A percentile compares a stretch with the other conserved stretches of the same genome.
Evolutionary conservation across 2,888 invertebrate genomes (phyloP).

Genomic region (Morpho achilles): DNA sequence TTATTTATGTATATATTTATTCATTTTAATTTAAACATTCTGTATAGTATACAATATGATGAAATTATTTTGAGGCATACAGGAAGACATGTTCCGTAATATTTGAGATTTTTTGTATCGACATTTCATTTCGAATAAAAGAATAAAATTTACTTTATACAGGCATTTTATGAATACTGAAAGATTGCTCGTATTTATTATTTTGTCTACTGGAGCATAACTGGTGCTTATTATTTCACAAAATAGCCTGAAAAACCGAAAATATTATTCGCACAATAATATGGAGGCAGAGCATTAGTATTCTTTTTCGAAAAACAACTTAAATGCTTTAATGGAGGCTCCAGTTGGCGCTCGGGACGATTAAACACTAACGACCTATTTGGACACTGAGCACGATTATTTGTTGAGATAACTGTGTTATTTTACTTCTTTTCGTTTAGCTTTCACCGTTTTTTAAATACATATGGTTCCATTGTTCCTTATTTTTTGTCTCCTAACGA

Average conservation of each 20-base stretch:
- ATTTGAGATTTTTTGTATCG: too few species aligned
- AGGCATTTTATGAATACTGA: too few species aligned
- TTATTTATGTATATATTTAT: too few species aligned
- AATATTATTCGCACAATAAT: slow-evolving; percentile 17
- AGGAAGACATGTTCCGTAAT: too few species aligned
- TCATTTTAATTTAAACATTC: too few species aligned
- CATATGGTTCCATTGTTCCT: slow-evolving; percentile 4
- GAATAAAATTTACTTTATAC: too few species aligned
- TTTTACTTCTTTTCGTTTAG: slow-evolving; percentile 25
- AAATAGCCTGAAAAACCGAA: not conserved
- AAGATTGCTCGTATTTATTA: too few species aligned
- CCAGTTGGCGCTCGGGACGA: slow-evolving; percentile 41
- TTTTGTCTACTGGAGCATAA: too few species aligned
- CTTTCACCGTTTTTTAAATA: slow-evolving; percentile 11
- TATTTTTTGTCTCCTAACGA: not conserved
- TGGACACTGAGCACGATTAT: slow-evolving; percentile 30
- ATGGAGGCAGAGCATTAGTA: slow-evolving; percentile 20
- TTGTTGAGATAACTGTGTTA: slow-evolving; percentile 26
- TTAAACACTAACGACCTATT: slow-evolving; percentile 51
- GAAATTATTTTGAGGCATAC: too few species aligned
- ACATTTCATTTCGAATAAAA: too few species aligned
- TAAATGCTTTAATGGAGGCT: slow-evolving; percentile 43
- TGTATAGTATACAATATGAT: too few species aligned
- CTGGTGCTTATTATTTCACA: slow-evolving; percentile 2
- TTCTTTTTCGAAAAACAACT: slow-evolving; percentile 25